A percentile compares a stretch with the other conserved stretches of the same genome.
Evolutionary conservation across 2,888 invertebrate species (phyloP).

Genomic region (Drosophila diplacantha): DNA sequence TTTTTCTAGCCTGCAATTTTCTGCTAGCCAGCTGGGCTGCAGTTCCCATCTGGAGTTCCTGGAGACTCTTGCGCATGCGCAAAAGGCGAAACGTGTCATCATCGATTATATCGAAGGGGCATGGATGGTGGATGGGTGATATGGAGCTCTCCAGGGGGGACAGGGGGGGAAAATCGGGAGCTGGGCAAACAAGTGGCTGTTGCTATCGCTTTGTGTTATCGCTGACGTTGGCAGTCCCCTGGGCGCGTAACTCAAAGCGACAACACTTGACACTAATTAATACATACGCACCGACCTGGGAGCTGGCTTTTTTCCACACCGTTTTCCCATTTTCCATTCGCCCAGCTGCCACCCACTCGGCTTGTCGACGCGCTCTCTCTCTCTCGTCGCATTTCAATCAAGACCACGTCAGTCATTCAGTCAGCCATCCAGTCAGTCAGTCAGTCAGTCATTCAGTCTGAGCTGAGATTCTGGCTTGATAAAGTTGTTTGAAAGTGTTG

Average conservation of each 20-base stretch:
- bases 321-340: conserved; percentile 13
- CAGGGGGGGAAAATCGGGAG: conserved; percentile 11
- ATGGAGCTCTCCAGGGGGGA: not conserved
- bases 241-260: conserved; percentile 74
- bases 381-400: conserved; percentile 70
- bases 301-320: conserved; percentile 2
- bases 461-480: conserved; percentile 63
- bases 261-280: conserved; percentile 75
- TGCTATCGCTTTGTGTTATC: conserved; percentile 68
- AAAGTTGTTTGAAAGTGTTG: conserved; percentile 73
- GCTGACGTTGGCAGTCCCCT: conserved; percentile 59
- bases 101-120: conserved; percentile 59
- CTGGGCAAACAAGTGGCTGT: conserved; percentile 59
- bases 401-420: conserved; percentile 54
- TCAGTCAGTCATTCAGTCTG: conserved; percentile 20
- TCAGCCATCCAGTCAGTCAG: conserved; percentile 36
- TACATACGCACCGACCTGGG: conserved; percentile 64
- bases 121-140: conserved; percentile 4
- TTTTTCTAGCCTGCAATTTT: conserved; percentile 51
- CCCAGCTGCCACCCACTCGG: conserved; percentile 62
- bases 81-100: conserved; percentile 71
- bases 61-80: conserved; percentile 59
- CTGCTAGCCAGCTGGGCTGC: conserved; percentile 32
- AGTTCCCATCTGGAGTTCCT: conserved; percentile 24
- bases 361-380: conserved; percentile 4